phyloP scores from a whole-genome alignment of 2,113 vertebrate genomes.

The Notarius quadriscutis region DNA sequence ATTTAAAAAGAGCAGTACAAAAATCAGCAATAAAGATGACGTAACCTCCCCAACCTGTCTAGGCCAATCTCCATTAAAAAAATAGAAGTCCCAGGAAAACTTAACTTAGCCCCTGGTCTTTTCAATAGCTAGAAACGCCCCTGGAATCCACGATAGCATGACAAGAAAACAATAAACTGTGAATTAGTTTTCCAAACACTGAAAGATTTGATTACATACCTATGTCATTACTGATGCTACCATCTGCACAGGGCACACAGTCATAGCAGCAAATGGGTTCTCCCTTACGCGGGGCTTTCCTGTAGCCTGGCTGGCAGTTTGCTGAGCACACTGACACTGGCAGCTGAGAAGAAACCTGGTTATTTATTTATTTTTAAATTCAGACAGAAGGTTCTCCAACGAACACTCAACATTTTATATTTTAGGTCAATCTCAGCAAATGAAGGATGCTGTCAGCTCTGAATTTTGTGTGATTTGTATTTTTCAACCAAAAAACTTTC shows the following conservation, averaged over 20 bases:
- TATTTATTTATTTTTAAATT: neutral
- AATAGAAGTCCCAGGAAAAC: too few species aligned
- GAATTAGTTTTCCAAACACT: neutral
- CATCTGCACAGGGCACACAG: slow-evolving; percentile 76
- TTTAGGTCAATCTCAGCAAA: neutral
- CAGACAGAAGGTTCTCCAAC: neutral
- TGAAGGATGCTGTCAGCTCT: neutral
- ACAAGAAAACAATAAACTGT: neutral
- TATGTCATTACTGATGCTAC: slow-evolving; percentile 76
- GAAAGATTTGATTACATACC: slow-evolving; percentile 55
- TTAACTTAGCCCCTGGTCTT: too few species aligned
- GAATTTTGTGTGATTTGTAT: neutral
- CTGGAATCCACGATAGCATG: too few species aligned
- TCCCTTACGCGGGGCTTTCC: slow-evolving; percentile 71
- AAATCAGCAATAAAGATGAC: too few species aligned
- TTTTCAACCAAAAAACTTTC: neutral
- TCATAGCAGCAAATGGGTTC: slow-evolving; percentile 78
- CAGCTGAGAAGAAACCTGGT: slow-evolving; percentile 19
- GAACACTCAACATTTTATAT: neutral
- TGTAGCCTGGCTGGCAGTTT: slow-evolving; percentile 72
- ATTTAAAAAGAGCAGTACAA: too few species aligned
- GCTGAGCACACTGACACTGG: slow-evolving; percentile 46
- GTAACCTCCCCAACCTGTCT: too few species aligned
- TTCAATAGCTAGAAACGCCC: too few species aligned
- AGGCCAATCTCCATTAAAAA: too few species aligned